These are phyloP conservation scores for Gavialis gangeticus DNA, from an alignment of 2,113 vertebrate species.

Conservation along the genomic window DNA sequence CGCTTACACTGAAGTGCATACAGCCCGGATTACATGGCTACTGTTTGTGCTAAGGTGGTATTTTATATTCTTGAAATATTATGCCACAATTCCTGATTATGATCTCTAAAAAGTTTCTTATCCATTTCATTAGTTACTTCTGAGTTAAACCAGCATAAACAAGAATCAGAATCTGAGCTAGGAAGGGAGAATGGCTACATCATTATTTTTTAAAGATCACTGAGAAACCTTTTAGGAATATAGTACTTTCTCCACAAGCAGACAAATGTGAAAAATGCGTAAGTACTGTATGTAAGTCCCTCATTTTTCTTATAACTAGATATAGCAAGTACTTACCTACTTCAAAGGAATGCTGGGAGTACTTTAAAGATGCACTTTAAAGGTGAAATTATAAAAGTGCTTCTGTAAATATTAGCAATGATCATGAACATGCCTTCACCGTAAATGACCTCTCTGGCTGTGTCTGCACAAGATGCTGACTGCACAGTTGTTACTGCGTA, in stretches of 20 bases:
- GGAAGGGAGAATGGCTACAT: background rate
- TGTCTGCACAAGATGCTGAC: too few species aligned
- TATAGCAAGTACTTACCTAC: background rate
- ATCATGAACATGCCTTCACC: background rate
- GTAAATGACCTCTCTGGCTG: background rate
- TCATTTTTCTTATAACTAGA: background rate
- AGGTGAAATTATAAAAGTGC: background rate
- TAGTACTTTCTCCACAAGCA: background rate
- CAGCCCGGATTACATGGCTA: background rate
- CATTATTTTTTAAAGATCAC: background rate
- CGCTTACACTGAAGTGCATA: rapidly evolving
- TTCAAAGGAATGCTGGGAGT: background rate
- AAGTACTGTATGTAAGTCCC: background rate
- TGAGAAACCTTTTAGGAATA: background rate
- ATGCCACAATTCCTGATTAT: background rate
- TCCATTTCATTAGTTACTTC: background rate
- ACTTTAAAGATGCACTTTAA: background rate
- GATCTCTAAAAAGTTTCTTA: background rate
- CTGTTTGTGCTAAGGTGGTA: background rate
- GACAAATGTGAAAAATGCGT: background rate
- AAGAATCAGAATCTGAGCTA: background rate
- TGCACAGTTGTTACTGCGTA: too few species aligned
- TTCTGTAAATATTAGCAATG: background rate
- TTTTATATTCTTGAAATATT: background rate
- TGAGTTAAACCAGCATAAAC: background rate